A percentile compares a stretch with the other conserved stretches of the same genome.
Conservation (phyloP, 2,113 vertebrate genomes). For the Herpailurus yagouaroundi region DNA sequence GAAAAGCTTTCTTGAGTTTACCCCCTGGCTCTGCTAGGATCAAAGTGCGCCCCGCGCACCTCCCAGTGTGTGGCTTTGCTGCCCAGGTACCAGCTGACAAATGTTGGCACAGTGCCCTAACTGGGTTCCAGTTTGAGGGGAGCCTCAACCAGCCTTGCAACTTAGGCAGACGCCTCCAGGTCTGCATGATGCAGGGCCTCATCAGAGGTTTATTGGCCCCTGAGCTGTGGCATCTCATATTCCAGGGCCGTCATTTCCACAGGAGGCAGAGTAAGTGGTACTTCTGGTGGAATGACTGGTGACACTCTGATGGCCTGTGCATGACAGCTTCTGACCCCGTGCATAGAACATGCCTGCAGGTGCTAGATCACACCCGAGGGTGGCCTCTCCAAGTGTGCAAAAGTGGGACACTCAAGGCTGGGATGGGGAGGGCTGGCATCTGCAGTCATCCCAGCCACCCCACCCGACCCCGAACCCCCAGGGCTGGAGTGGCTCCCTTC, state of each 20-base stretch:
- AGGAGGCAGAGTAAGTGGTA: background rate
- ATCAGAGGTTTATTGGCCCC: background rate
- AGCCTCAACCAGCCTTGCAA: background rate
- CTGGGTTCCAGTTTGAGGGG: background rate
- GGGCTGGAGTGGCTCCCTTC: too few species aligned
- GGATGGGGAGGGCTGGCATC: background rate
- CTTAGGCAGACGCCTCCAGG: background rate
- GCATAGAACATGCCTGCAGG: accelerated
- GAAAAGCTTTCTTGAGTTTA: background rate
- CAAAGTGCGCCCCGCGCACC: accelerated
- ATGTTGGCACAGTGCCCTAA: background rate
- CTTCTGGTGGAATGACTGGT: background rate
- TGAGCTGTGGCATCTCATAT: background rate
- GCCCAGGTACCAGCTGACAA: background rate
- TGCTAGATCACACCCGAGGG: background rate
- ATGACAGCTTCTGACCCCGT: too few species aligned
- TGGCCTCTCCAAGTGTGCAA: background rate
- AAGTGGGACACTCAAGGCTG: background rate
- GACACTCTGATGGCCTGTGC: background rate
- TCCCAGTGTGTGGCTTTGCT: accelerated
- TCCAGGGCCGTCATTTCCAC: background rate
- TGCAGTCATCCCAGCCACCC: background rate
- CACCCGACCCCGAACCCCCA: background rate
- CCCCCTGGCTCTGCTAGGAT: background rate
- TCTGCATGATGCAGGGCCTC: background rate